phyloP scores from a whole-genome alignment of 2,113 vertebrate species.

The Ailuropoda melanoleuca region DNA sequence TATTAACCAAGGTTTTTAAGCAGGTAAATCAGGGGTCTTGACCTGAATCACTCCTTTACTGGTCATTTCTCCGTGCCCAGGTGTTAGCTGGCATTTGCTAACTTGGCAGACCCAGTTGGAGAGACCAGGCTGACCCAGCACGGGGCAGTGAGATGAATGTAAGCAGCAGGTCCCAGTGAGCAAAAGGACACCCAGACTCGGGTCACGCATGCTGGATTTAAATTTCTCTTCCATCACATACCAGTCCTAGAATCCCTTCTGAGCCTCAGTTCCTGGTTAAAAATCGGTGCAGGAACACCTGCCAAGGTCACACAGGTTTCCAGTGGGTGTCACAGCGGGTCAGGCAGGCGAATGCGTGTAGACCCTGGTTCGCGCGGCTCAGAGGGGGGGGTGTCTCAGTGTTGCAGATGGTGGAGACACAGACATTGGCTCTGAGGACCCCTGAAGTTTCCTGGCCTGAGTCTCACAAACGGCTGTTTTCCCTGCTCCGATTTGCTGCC shows the following conservation, averaged over 20 bases:
- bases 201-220: not conserved
- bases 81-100: conserved; percentile 39
- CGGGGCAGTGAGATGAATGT: not conserved
- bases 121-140: not conserved
- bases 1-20: conserved; percentile 6
- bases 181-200: not conserved
- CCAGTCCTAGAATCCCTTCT: not conserved
- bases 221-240: not conserved
- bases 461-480: not conserved
- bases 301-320: not conserved
- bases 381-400: not conserved
- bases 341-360: not conserved
- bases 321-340: fast-evolving
- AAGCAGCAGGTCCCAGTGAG: not conserved
- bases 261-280: not conserved
- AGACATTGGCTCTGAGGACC: not conserved
- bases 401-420: not conserved
- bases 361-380: not conserved
- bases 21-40: conserved; percentile 31
- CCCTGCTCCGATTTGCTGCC: not conserved
- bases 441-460: not conserved
- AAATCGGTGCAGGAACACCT: not conserved
- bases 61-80: conserved; percentile 9
- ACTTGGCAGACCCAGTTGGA: conserved; percentile 28
- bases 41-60: not conserved